Evolutionary conservation across 2,797 vertebrate genomes (phyloP).

Genomic region (Nasua narica): DNA sequence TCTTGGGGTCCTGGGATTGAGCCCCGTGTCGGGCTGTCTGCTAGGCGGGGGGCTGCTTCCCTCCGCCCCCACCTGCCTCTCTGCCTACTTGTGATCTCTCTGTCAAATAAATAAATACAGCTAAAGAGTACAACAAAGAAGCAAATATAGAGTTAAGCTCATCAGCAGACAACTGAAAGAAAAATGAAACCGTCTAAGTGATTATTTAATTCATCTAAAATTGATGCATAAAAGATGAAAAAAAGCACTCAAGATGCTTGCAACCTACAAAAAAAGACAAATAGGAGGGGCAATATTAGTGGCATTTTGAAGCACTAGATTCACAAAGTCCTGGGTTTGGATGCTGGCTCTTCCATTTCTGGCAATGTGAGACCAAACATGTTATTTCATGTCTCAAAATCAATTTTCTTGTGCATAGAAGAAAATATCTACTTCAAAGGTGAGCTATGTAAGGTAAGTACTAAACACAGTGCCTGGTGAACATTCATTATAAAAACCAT

Average conservation of each 20-base stretch:
- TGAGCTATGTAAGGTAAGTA: neutral
- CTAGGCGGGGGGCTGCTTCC: too few species aligned
- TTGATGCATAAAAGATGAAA: neutral
- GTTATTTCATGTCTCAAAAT: conserved; percentile 27
- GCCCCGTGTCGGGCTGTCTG: too few species aligned
- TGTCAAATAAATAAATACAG: neutral
- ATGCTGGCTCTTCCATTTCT: neutral
- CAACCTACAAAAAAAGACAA: neutral
- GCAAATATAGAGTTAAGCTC: neutral
- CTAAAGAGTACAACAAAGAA: conserved; percentile 18
- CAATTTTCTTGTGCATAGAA: conserved; percentile 21
- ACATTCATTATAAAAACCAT: neutral
- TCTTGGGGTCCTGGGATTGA: too few species aligned
- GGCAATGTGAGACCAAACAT: neutral
- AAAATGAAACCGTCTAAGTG: neutral
- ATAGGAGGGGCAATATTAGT: neutral
- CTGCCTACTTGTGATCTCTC: too few species aligned
- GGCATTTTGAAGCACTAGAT: neutral
- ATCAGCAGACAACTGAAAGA: neutral
- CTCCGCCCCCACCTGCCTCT: too few species aligned
- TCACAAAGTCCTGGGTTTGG: neutral
- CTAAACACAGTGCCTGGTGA: neutral
- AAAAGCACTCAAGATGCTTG: neutral
- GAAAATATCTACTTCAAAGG: neutral
- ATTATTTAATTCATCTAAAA: neutral